Evolutionary conservation across 2,113 vertebrate genomes (phyloP).

Genomic region (Scartelaos histophorus): DNA sequence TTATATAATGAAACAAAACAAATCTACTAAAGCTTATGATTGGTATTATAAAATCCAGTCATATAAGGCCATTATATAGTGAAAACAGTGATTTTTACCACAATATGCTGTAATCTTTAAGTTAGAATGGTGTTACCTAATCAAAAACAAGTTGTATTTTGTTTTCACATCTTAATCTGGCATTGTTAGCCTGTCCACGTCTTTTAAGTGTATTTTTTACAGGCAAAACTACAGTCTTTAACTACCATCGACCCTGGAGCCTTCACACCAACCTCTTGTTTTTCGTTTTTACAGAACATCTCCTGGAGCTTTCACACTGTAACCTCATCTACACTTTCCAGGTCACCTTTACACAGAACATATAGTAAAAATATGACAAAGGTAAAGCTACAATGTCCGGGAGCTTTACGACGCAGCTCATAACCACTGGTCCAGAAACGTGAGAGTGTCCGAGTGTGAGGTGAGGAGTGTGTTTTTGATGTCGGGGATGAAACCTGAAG

Average conservation of each 20-base stretch:
- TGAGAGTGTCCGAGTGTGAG: conserved; percentile 52
- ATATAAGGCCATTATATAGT: no score
- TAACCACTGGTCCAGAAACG: conserved; percentile 18
- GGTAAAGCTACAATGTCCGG: conserved; percentile 37
- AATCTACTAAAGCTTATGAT: no score
- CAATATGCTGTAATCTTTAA: no score
- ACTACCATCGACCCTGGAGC: not conserved
- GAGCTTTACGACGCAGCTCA: conserved; percentile 45
- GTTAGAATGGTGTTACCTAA: no score
- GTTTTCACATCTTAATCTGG: no score
- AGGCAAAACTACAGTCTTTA: not conserved
- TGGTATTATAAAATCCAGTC: no score
- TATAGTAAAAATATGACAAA: conserved; percentile 36
- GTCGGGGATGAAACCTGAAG: conserved; percentile 63
- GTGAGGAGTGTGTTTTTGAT: conserved; percentile 69
- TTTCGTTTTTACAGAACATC: not conserved
- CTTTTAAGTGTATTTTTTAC: no score
- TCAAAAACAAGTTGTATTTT: no score
- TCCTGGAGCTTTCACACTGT: not conserved
- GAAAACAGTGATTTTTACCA: no score
- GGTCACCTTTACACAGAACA: conserved; percentile 30
- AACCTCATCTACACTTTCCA: conserved; percentile 18
- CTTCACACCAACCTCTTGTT: not conserved
- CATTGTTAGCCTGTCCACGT: no score
- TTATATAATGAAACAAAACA: no score